Percentiles rank a stretch among this genome's conserved stretches.
These are phyloP conservation scores for Battus philenor DNA, from an alignment of 1,140 invertebrate genomes.

Conservation along the genomic window DNA sequence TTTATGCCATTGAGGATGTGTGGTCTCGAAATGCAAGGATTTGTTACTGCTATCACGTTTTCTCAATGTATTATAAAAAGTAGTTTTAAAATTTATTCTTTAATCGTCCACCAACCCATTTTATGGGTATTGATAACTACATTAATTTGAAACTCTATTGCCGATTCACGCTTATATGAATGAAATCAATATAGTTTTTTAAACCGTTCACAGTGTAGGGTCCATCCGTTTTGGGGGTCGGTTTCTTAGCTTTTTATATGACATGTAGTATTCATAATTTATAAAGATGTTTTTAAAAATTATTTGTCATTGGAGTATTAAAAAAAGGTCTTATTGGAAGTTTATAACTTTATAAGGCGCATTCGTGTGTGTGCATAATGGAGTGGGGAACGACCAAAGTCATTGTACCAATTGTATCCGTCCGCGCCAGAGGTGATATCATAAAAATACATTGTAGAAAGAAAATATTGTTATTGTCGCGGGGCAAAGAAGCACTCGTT, in stretches of 20 bases:
- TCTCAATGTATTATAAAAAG: too few relatives aligned
- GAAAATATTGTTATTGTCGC: constrained; percentile 56
- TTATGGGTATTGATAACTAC: constrained; percentile 30
- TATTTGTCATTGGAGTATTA: constrained; percentile 36
- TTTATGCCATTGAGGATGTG: too few relatives aligned
- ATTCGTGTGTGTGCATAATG: constrained; percentile 55
- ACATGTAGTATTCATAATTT: constrained; percentile 16
- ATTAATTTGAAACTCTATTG: constrained; percentile 38
- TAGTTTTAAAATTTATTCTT: too few relatives aligned
- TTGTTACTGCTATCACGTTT: too few relatives aligned
- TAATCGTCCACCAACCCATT: too few relatives aligned
- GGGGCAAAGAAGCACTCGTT: constrained; percentile 27
- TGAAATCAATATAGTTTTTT: constrained; percentile 22
- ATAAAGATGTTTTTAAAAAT: constrained; percentile 10
- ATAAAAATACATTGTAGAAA: constrained; percentile 53
- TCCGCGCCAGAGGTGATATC: constrained; percentile 43
- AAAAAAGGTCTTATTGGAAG: constrained; percentile 44
- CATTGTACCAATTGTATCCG: constrained; percentile 52
- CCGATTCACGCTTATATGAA: constrained; percentile 32
- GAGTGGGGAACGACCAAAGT: constrained; percentile 48
- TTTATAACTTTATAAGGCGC: constrained; percentile 59
- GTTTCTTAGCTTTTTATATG: neutral
- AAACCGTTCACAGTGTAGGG: constrained; percentile 18
- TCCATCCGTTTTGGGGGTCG: constrained; percentile 19
- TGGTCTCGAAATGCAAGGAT: too few relatives aligned